These are phyloP conservation scores for Alcedo atthis DNA, from an alignment of 2,797 vertebrate species.

Conservation along the genomic window DNA sequence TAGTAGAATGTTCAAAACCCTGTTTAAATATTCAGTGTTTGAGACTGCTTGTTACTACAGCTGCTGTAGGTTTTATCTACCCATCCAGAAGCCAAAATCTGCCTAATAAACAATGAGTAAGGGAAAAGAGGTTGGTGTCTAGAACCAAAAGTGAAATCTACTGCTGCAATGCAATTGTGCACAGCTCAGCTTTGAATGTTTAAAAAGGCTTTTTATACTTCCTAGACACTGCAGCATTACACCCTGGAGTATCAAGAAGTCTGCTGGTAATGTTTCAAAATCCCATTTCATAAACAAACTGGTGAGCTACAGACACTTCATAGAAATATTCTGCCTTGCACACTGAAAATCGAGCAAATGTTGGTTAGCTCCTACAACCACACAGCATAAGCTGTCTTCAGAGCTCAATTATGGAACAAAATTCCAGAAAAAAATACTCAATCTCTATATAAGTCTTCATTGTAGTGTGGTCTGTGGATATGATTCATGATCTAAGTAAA, in stretches of 20 bases:
- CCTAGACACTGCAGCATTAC: conserved; percentile 12
- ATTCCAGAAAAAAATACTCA: not conserved
- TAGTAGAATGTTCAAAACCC: conserved; percentile 15
- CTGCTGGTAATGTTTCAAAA: conserved; percentile 45
- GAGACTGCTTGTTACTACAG: conserved; percentile 1
- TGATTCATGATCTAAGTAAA: not conserved
- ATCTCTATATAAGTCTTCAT: not conserved
- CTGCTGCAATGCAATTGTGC: not conserved
- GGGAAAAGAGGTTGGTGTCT: conserved; percentile 8
- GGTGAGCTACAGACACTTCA: not conserved
- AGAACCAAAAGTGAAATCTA: conserved; percentile 40
- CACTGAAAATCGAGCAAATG: conserved; percentile 1
- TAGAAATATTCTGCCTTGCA: conserved; percentile 2
- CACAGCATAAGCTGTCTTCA: not conserved
- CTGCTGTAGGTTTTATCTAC: conserved; percentile 19
- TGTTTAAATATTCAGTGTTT: conserved; percentile 49
- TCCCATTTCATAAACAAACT: conserved; percentile 36
- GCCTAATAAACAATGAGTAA: conserved; percentile 20
- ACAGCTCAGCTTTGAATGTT: conserved; percentile 23
- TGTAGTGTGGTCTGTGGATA: not conserved
- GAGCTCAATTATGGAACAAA: not conserved
- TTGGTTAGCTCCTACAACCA: not conserved
- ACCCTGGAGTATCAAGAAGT: not conserved
- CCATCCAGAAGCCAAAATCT: not conserved
- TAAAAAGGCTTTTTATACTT: conserved; percentile 45